Evolutionary conservation across 2,888 invertebrate species (phyloP).

Genomic region (Julus scanicus): DNA sequence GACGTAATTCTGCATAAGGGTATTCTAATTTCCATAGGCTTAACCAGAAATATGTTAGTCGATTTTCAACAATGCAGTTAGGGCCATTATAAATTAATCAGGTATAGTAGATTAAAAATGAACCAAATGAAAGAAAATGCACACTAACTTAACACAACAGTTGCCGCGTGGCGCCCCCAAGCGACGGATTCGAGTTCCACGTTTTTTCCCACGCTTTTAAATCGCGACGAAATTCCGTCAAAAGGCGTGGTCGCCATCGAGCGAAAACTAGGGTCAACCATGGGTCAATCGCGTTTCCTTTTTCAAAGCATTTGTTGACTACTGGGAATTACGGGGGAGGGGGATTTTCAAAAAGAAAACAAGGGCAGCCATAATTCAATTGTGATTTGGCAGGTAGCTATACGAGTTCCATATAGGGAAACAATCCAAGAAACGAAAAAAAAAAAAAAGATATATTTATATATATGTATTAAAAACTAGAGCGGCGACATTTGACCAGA

Average conservation of each 20-base stretch:
- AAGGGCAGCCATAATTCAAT: background rate
- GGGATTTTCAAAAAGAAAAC: background rate
- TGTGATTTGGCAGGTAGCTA: background rate
- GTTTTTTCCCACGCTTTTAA: background rate
- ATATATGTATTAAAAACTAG: background rate
- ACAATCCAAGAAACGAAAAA: background rate
- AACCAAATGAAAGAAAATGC: too few species aligned
- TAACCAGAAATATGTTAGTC: too few species aligned
- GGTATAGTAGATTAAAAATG: too few species aligned
- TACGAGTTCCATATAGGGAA: background rate
- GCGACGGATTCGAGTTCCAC: background rate
- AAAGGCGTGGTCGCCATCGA: background rate
- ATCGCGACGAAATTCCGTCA: background rate
- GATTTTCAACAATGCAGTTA: too few species aligned
- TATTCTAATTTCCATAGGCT: too few species aligned
- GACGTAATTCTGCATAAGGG: too few species aligned
- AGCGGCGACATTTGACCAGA: conserved; percentile 25
- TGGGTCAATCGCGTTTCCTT: background rate
- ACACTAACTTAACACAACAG: background rate
- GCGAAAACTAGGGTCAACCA: background rate
- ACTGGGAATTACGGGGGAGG: background rate
- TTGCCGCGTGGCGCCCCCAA: background rate
- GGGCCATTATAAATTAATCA: too few species aligned
- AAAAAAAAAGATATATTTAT: background rate
- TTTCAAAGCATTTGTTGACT: background rate